These are phyloP conservation scores for Drosophila nigromelanica DNA, from an alignment of 1,140 invertebrate species.

Conservation along the genomic window DNA sequence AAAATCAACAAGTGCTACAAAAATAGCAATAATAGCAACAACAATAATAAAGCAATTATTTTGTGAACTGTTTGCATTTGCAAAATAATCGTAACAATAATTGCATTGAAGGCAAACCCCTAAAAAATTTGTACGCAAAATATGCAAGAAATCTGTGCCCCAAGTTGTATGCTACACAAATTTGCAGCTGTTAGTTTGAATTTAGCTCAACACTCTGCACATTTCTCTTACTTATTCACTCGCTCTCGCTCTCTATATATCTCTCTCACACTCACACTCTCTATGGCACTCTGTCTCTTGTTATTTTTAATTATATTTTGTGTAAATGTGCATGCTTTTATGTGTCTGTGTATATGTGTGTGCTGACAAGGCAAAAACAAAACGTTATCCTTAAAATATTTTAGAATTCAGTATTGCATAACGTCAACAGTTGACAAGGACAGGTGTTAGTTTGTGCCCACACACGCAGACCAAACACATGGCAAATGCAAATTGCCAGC, in stretches of 20 bases:
- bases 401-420: constrained; percentile 46
- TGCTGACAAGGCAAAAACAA: constrained; percentile 53
- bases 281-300: constrained; percentile 30
- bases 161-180: constrained; percentile 41
- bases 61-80: constrained; percentile 51
- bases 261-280: too few relatives aligned
- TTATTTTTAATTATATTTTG: constrained; percentile 77
- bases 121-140: constrained; percentile 42
- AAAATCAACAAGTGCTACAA: neutral
- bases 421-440: constrained; percentile 48
- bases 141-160: constrained; percentile 67
- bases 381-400: constrained; percentile 45
- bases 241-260: neutral
- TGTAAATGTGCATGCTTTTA: neutral
- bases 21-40: neutral
- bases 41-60: constrained; percentile 67
- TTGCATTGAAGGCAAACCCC: constrained; percentile 57
- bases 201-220: neutral
- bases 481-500: constrained; percentile 40
- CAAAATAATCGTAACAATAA: constrained; percentile 70
- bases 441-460: constrained; percentile 47
- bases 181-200: constrained; percentile 23
- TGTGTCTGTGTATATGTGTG: constrained; percentile 11
- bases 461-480: constrained; percentile 24
- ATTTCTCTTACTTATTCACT: neutral